phyloP scores from a whole-genome alignment of 2,797 vertebrate genomes.

The Sebastes reedi region DNA sequence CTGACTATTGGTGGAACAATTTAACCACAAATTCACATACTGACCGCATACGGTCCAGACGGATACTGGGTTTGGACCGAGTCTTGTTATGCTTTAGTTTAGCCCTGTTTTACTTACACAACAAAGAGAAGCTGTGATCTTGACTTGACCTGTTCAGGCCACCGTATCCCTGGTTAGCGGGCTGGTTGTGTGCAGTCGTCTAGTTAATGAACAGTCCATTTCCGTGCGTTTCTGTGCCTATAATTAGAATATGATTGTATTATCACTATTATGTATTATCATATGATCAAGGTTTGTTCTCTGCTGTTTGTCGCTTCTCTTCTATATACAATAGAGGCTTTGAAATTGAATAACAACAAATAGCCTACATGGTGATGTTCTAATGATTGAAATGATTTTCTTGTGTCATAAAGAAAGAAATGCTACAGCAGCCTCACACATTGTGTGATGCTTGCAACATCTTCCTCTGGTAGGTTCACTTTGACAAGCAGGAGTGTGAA shows the following conservation, averaged over 20 bases:
- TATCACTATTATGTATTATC: background rate
- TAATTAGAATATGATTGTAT: constrained; percentile 11
- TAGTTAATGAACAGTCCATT: background rate
- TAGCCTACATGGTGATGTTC: background rate
- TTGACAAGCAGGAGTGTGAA: too few species aligned
- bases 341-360: background rate
- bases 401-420: background rate
- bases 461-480: background rate
- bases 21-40: too few species aligned
- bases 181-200: constrained; percentile 4
- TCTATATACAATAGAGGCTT: background rate
- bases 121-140: background rate
- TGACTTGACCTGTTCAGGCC: background rate
- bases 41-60: too few species aligned
- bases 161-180: background rate
- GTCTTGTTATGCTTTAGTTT: background rate
- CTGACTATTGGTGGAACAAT: too few species aligned
- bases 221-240: constrained; percentile 1
- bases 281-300: background rate
- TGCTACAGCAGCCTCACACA: background rate
- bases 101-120: background rate
- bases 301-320: background rate
- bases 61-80: too few species aligned
- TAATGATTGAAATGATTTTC: too few species aligned
- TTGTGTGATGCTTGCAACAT: background rate